A percentile compares a stretch with the other conserved stretches of the same genome.
These are phyloP conservation scores for Thryonomys swinderianus DNA, from an alignment of 2,113 vertebrate species.

Conservation along the genomic window DNA sequence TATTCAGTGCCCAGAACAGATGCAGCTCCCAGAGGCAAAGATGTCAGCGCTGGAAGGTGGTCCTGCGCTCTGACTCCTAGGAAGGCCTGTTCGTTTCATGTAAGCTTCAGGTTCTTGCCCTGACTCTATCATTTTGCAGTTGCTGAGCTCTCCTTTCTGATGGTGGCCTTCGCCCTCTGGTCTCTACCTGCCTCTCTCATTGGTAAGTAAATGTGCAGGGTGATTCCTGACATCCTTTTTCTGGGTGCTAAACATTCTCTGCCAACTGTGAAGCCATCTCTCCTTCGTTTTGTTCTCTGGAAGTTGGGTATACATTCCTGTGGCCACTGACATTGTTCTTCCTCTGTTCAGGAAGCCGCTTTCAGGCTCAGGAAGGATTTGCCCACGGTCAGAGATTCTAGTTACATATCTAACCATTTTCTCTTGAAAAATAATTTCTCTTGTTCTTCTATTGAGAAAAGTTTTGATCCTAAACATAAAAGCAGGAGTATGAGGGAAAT, in stretches of 20 bases:
- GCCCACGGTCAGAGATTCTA: constrained; percentile 35
- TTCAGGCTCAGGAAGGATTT: constrained; percentile 7
- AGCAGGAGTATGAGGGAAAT: constrained; percentile 48
- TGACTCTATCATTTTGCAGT: background rate
- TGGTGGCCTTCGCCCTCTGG: background rate
- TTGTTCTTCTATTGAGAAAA: constrained; percentile 8
- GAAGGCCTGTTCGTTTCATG: background rate
- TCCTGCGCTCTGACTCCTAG: background rate
- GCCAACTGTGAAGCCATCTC: background rate
- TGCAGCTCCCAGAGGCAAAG: background rate
- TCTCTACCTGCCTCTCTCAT: background rate
- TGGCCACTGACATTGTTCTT: background rate
- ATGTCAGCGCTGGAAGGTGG: background rate
- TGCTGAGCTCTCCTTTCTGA: background rate
- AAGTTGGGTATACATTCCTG: background rate
- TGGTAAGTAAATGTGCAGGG: background rate
- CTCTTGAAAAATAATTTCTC: constrained; percentile 4
- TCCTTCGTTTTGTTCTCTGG: background rate
- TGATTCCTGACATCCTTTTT: background rate
- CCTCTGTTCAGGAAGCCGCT: background rate
- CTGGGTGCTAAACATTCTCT: background rate
- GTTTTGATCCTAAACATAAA: constrained; percentile 20
- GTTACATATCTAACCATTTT: background rate
- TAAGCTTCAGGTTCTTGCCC: background rate
- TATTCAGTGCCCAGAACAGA: background rate